Conservation (phyloP, 2,888 invertebrate species). For the Andrena trimmerana region DNA sequence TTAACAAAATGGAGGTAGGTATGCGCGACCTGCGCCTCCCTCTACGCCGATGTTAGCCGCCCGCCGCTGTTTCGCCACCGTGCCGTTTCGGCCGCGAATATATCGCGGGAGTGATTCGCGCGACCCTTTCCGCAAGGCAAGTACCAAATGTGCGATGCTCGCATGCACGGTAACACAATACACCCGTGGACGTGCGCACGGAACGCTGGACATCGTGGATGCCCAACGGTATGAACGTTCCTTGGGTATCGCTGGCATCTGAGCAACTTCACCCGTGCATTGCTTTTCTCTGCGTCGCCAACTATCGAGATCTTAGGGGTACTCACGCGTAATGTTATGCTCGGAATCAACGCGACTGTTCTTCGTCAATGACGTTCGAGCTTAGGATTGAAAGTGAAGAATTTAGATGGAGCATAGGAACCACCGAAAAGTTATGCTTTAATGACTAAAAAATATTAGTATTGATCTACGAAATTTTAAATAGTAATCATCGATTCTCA, state of each 20-base stretch:
- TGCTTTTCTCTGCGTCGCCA: neutral
- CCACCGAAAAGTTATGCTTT: too few relatives aligned
- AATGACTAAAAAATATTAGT: too few relatives aligned
- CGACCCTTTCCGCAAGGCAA: constrained; percentile 84
- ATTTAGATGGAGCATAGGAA: too few relatives aligned
- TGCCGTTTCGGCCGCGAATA: constrained; percentile 68
- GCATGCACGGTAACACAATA: constrained; percentile 47
- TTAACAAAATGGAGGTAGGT: constrained; percentile 86
- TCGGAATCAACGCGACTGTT: too few relatives aligned
- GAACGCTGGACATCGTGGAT: constrained; percentile 20
- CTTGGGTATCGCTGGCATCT: neutral
- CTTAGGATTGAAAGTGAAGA: too few relatives aligned
- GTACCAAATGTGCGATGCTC: constrained; percentile 66
- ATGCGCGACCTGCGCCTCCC: constrained; percentile 71
- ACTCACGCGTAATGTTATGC: neutral
- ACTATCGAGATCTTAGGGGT: too few relatives aligned
- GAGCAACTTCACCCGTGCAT: neutral
- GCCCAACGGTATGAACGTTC: neutral
- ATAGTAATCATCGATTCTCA: too few relatives aligned
- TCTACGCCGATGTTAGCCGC: constrained; percentile 64
- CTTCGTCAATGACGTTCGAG: too few relatives aligned
- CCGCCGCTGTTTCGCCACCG: constrained; percentile 84
- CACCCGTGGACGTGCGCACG: constrained; percentile 52
- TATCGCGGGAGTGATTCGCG: constrained; percentile 85
- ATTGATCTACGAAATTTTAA: too few relatives aligned